Evolutionary conservation across 2,797 vertebrate species (phyloP).

Genomic region (Potorous gilbertii): DNA sequence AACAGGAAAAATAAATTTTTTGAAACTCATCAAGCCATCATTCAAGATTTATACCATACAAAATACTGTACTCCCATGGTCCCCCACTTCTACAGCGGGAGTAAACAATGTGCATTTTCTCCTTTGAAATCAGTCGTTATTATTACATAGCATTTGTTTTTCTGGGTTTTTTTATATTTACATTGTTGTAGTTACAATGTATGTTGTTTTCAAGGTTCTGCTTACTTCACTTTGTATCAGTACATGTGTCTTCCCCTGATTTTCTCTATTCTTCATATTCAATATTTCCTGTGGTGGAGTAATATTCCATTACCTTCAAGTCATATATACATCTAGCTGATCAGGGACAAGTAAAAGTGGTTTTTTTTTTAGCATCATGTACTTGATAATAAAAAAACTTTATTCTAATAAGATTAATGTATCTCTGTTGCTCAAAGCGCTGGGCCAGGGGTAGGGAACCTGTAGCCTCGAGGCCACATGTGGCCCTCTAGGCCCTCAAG

Average conservation of each 20-base stretch:
- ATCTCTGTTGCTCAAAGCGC: background rate
- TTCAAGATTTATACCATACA: background rate
- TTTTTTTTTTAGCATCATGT: background rate
- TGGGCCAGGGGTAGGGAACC: background rate
- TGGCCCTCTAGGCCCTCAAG: no score
- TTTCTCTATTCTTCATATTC: background rate
- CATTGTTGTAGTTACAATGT: background rate
- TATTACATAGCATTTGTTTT: background rate
- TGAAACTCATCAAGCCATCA: background rate
- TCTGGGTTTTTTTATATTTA: background rate
- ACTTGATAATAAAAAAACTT: background rate
- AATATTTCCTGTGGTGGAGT: background rate
- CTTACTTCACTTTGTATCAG: background rate
- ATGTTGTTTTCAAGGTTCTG: background rate
- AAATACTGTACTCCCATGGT: background rate
- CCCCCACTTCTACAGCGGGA: background rate
- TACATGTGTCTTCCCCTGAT: background rate
- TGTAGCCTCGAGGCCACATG: no score
- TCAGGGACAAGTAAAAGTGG: background rate
- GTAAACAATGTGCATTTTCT: background rate
- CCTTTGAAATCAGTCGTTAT: background rate
- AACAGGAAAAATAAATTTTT: background rate
- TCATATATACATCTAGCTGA: background rate
- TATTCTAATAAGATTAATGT: background rate
- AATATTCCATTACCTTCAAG: background rate